Conservation (phyloP, 53 echinoderm and acorn worm genomes). For the Paelopatides confundens region DNA sequence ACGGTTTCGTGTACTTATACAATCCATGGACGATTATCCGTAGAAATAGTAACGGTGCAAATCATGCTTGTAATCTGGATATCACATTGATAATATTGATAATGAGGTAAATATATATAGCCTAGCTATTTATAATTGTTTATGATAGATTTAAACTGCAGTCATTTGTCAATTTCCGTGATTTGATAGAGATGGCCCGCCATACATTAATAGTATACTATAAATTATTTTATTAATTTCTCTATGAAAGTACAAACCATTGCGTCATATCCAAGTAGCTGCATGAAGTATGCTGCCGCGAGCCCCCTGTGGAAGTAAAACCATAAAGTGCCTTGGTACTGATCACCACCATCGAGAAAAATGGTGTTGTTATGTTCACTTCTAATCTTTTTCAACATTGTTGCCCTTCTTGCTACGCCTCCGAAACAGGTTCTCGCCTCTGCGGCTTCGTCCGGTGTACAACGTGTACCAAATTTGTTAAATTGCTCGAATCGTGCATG, state of each 20-base stretch:
- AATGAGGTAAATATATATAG: too few relatives aligned
- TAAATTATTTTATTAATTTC: too few relatives aligned
- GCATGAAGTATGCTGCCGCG: conserved; percentile 86
- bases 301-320: conserved; percentile 79
- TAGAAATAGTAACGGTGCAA: too few relatives aligned
- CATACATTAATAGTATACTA: too few relatives aligned
- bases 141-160: too few relatives aligned
- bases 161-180: too few relatives aligned
- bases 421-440: conserved; percentile 72
- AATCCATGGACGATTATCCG: too few relatives aligned
- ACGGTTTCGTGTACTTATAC: too few relatives aligned
- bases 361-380: conserved; percentile 52
- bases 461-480: conserved; percentile 67
- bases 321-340: conserved; percentile 90
- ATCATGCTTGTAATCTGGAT: too few relatives aligned
- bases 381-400: conserved; percentile 63
- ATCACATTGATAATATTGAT: too few relatives aligned
- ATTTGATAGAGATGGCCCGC: too few relatives aligned
- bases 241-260: conserved; percentile 61
- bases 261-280: conserved; percentile 81
- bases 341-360: conserved; percentile 84
- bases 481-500: conserved; percentile 81
- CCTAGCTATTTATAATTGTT: too few relatives aligned
- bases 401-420: conserved; percentile 77
- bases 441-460: conserved; percentile 65